phyloP scores from a whole-genome alignment of 2,113 vertebrate genomes.

The Corydoras sp. region DNA sequence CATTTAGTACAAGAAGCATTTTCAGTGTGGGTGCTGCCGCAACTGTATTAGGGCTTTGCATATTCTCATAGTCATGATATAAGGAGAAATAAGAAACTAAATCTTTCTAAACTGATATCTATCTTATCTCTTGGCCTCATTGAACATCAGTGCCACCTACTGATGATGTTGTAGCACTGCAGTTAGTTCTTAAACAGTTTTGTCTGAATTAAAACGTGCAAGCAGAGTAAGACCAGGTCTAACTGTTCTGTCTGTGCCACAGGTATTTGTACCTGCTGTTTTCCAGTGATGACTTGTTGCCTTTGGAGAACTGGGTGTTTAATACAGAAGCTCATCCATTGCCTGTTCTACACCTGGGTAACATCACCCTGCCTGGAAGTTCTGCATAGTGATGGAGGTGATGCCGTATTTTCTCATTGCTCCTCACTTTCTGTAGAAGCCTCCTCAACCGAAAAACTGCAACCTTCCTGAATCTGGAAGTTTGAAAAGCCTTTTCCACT shows the following conservation, averaged over 20 bases:
- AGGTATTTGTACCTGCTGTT: conserved; percentile 97
- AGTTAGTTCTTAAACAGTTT: neutral
- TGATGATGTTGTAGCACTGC: conserved; percentile 4
- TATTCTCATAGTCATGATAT: no score
- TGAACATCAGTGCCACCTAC: conserved; percentile 23
- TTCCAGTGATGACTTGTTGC: conserved; percentile 92
- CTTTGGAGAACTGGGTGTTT: conserved; percentile 95
- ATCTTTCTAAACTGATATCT: no score
- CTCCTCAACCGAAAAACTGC: conserved; percentile 33
- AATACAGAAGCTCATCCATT: conserved; percentile 96
- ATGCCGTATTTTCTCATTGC: conserved; percentile 21
- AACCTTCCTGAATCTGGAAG: conserved; percentile 15
- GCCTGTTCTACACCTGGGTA: conserved; percentile 88
- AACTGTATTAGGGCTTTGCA: no score
- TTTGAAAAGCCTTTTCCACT: conserved; percentile 24
- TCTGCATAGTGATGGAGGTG: conserved; percentile 77
- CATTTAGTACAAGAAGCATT: no score
- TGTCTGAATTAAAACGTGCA: neutral
- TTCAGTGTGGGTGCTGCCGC: no score
- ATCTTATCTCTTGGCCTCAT: neutral
- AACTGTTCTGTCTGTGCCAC: neutral
- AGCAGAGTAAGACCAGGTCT: neutral
- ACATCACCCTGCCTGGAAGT: conserved; percentile 89
- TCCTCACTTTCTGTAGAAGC: conserved; percentile 15
- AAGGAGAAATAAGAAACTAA: no score